phyloP scores from a whole-genome alignment of 2,113 vertebrate species.

The Scomber japonicus region DNA sequence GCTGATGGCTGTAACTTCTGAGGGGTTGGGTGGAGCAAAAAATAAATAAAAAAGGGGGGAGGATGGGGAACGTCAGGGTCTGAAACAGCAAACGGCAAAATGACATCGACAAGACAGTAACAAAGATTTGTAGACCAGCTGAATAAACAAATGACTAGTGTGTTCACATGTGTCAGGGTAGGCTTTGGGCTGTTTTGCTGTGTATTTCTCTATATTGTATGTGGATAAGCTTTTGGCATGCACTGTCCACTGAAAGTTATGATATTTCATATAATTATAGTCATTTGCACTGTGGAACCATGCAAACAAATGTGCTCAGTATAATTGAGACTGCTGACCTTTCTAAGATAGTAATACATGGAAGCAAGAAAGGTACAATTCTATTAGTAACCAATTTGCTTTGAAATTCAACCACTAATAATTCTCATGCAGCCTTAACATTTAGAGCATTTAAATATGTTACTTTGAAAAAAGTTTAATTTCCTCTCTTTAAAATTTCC shows the following conservation, averaged over 20 bases:
- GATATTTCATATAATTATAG: neutral
- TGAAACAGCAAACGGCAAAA: conserved; percentile 75
- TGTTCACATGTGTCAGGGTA: conserved; percentile 18
- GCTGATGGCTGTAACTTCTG: conserved; percentile 74
- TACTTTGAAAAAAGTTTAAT: neutral
- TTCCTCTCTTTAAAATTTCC: neutral
- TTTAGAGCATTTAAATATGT: too few species aligned
- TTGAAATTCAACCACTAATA: neutral
- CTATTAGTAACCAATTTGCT: neutral
- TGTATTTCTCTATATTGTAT: neutral
- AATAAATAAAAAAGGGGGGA: conserved; percentile 9
- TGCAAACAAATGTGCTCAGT: neutral
- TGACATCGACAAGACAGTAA: conserved; percentile 77
- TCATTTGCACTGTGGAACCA: neutral
- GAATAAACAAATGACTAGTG: conserved; percentile 34
- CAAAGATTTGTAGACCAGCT: conserved; percentile 64
- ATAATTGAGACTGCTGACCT: neutral
- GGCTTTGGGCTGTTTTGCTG: neutral
- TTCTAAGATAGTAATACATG: neutral
- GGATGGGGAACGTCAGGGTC: conserved; percentile 44
- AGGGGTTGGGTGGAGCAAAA: conserved; percentile 82
- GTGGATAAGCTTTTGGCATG: conserved; percentile 6
- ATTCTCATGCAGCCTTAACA: too few species aligned
- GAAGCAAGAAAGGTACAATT: neutral
- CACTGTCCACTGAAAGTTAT: neutral